Evolutionary conservation across 2,888 invertebrate genomes (phyloP).

Genomic region (Ichneumoninae sp.): DNA sequence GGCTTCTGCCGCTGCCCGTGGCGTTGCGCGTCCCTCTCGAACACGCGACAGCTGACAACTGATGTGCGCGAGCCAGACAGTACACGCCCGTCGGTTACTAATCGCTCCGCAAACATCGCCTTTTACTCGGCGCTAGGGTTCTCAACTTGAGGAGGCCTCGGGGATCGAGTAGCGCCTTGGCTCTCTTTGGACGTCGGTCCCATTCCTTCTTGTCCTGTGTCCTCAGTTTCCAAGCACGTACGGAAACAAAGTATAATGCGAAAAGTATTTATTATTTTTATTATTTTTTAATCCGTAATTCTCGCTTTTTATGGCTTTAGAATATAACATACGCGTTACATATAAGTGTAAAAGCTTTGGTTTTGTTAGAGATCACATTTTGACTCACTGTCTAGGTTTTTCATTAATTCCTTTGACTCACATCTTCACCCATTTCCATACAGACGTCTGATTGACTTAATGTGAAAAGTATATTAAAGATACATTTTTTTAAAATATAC

Average conservation of each 20-base stretch:
- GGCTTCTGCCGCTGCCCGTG: conserved; percentile 36
- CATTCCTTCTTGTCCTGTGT: not conserved
- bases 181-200: not conserved
- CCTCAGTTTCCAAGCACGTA: not conserved
- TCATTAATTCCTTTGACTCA: no score
- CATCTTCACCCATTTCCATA: no score
- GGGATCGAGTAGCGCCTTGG: not conserved
- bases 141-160: conserved; percentile 71
- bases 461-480: no score
- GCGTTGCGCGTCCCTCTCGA: conserved; percentile 56
- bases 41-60: conserved; percentile 81
- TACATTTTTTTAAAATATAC: no score
- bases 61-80: conserved; percentile 82
- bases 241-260: not conserved
- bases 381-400: no score
- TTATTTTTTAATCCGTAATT: no score
- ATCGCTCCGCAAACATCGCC: conserved; percentile 83
- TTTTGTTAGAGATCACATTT: no score
- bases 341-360: no score
- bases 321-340: no score
- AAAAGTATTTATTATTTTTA: no score
- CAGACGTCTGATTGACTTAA: no score
- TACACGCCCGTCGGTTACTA: conserved; percentile 82
- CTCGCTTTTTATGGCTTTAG: no score
- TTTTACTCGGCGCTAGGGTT: conserved; percentile 73